Evolutionary conservation across 2,888 invertebrate genomes (phyloP), one percentile per base, ranked within the genome.

Genomic region (Stenichneumon culpator): DNA sequence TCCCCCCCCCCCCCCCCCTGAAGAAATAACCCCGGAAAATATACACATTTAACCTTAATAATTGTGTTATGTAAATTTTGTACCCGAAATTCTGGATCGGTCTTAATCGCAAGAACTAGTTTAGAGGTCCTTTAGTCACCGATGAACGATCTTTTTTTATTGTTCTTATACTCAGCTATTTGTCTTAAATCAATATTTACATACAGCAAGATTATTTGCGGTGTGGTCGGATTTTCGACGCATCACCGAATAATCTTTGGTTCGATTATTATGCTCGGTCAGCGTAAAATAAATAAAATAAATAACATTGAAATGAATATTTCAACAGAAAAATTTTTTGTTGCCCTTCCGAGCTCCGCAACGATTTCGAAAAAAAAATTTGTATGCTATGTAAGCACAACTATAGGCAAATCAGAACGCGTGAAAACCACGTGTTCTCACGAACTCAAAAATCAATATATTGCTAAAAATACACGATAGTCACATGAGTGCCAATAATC

Each of bases 371-470:
- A n/a, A 52, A n/a, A n/a, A 19, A 19, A n/a, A 19, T 0, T 6
- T 19, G n/a, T n/a, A 52, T 52, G n/a, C n/a, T 52, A 50, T 50
- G 50, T 50, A 50, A 50, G 4, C 50, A 50, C 2, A n/a, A 50
- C 50, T 50, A 50, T n/a, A 50, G 3, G 16, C 50, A n/a, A 50
- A 50, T 50, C 50, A 50, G 50, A 50, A 50, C 50, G 16, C 50
- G 50, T 50, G 50, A n/a, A 50, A 50, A 50, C n/a, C 50, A 50
- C 50, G 50, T 50, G 50, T 50, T 50, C 50, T 14, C 50, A 50
- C n/a, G 50, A 50, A 2, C n/a, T 50, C 50, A 16, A 50, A 50
- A n/a, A 50, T 50, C 1, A 50, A 50, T 50, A 50, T 50, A 14
- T 47, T 14, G 47, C 47, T 14, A 47, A 47, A 47, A 47, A 47